These are phyloP conservation scores for Atrichornis clamosus DNA, from an alignment of 2,113 vertebrate genomes.

Conservation along the genomic window DNA sequence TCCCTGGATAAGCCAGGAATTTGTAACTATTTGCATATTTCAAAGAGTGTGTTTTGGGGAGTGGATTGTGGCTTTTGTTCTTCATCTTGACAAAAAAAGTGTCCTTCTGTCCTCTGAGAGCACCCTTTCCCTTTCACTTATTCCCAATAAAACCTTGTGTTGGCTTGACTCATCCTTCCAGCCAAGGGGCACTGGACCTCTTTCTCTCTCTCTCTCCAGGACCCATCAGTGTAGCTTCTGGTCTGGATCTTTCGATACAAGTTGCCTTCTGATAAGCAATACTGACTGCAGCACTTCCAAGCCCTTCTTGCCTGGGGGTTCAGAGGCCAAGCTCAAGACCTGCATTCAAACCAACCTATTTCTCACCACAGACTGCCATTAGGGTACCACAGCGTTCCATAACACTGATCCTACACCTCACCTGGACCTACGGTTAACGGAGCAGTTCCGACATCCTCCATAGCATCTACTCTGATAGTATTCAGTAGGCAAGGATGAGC, in stretches of 20 bases:
- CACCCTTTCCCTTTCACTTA: slow-evolving; percentile 3
- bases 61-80: background rate
- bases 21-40: background rate
- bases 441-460: slow-evolving; percentile 43
- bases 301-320: slow-evolving; percentile 69
- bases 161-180: slow-evolving; percentile 57
- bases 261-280: slow-evolving; percentile 72
- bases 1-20: background rate
- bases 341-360: slow-evolving; percentile 65
- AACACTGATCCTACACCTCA: slow-evolving; percentile 46
- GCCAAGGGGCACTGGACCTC: slow-evolving; percentile 57
- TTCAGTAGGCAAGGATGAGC: slow-evolving; percentile 65
- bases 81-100: background rate
- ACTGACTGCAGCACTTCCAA: slow-evolving; percentile 70
- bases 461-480: slow-evolving; percentile 58
- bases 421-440: slow-evolving; percentile 56
- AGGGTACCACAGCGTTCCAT: slow-evolving; percentile 60
- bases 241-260: slow-evolving; percentile 66
- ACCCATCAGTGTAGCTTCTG: slow-evolving; percentile 66
- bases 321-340: slow-evolving; percentile 70
- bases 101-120: background rate
- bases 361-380: slow-evolving; percentile 65
- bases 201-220: slow-evolving; percentile 66
- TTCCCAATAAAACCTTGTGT: background rate
- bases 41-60: background rate